Evolutionary conservation across 2,113 vertebrate genomes (phyloP).

Genomic region (Cephalopterus ornatus): DNA sequence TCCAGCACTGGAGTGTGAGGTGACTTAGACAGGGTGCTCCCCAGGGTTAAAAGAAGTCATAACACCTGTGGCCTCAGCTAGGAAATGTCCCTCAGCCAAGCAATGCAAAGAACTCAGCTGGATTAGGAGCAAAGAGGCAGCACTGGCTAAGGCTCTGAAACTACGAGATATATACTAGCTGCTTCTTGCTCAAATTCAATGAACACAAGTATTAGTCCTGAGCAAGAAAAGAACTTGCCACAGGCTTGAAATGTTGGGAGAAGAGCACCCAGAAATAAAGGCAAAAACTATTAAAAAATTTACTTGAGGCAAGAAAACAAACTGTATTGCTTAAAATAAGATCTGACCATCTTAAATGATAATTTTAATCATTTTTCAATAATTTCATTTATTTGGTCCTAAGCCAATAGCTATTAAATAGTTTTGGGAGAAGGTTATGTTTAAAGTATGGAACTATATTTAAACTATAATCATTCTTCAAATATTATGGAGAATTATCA

Average conservation of each 20-base stretch:
- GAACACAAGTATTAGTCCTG: fast-evolving
- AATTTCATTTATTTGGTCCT: neutral
- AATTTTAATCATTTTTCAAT: neutral
- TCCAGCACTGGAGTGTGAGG: neutral
- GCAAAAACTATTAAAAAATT: neutral
- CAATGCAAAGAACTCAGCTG: neutral
- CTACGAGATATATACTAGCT: fast-evolving
- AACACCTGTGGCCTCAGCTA: neutral
- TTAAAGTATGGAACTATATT: neutral
- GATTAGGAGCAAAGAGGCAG: neutral
- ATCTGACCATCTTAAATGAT: neutral
- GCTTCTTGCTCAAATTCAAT: neutral
- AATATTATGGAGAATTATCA: neutral
- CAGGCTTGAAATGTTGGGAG: neutral
- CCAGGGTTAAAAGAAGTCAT: neutral
- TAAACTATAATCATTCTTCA: neutral
- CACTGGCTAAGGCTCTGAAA: neutral
- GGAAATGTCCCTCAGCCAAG: neutral
- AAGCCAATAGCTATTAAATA: neutral
- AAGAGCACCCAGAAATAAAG: neutral
- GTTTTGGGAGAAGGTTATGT: neutral
- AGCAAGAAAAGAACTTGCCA: neutral
- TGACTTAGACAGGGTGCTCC: neutral
- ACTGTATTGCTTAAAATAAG: neutral
- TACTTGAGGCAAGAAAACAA: neutral